phyloP scores from a whole-genome alignment of 2,797 vertebrate genomes.

The Alosa sapidissima region DNA sequence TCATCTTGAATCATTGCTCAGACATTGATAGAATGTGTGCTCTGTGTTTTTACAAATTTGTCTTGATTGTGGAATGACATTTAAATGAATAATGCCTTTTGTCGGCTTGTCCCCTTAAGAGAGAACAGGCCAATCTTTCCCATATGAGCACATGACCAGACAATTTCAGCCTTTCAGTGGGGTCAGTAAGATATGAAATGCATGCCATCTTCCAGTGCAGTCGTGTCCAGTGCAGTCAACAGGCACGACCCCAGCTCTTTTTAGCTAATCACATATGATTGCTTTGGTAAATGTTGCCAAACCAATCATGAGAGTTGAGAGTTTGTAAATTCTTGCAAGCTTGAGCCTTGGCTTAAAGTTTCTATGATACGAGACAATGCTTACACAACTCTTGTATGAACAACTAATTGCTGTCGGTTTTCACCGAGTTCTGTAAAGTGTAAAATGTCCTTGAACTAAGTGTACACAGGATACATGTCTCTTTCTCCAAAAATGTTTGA shows the following conservation, averaged over 20 bases:
- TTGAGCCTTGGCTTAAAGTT: too few relatives aligned
- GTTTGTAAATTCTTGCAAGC: background rate
- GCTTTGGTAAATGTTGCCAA: background rate
- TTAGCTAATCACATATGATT: background rate
- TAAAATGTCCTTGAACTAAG: background rate
- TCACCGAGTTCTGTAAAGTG: background rate
- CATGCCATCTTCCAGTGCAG: background rate
- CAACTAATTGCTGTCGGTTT: too few relatives aligned
- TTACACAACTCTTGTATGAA: too few relatives aligned
- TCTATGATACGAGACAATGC: too few relatives aligned
- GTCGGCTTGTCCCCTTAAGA: background rate
- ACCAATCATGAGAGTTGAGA: background rate
- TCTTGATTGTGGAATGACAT: background rate
- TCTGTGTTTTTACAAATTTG: background rate
- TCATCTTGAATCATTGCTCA: background rate
- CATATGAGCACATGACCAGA: background rate
- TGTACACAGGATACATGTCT: background rate
- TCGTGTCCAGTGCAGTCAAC: background rate
- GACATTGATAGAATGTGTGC: background rate
- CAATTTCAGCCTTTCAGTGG: background rate
- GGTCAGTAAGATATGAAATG: background rate
- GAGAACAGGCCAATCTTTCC: background rate
- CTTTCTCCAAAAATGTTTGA: too few relatives aligned
- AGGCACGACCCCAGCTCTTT: background rate
- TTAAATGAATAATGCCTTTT: background rate